Evolutionary conservation across 2,888 invertebrate species (phyloP).

Genomic region (Drosophila falleni): DNA sequence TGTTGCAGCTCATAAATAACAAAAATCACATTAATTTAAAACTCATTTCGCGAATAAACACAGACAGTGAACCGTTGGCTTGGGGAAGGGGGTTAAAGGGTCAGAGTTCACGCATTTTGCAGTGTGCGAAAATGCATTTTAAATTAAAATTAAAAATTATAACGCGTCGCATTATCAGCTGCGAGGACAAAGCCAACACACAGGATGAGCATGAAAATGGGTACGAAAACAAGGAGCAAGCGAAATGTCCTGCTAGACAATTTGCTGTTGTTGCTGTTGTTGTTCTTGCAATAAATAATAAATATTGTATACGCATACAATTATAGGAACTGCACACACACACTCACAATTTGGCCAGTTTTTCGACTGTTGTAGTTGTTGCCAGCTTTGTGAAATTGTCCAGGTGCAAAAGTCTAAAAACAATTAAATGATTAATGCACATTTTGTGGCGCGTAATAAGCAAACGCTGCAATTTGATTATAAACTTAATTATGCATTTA

Average conservation of each 20-base stretch:
- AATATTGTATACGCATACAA: conserved; percentile 78
- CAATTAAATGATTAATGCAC: conserved; percentile 77
- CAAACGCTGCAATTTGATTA: conserved; percentile 41
- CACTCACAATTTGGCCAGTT: conserved; percentile 25
- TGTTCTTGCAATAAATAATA: conserved; percentile 70
- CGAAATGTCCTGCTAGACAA: conserved; percentile 14
- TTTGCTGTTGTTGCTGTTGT: conserved; percentile 15
- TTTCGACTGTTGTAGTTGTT: conserved; percentile 8
- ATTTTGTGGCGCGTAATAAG: conserved; percentile 34
- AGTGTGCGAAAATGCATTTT: conserved; percentile 71
- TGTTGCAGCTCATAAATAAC: conserved; percentile 79
- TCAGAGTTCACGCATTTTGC: conserved; percentile 23
- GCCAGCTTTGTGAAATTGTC: conserved; percentile 48
- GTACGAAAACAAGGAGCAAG: neutral
- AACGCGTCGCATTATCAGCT: conserved; percentile 65
- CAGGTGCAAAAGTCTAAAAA: conserved; percentile 81
- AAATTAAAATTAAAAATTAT: conserved; percentile 80
- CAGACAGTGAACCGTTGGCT: conserved; percentile 38
- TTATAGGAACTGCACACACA: conserved; percentile 58
- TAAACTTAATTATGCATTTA: conserved; percentile 34
- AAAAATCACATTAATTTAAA: conserved; percentile 83
- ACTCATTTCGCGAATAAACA: conserved; percentile 72
- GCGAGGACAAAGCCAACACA: conserved; percentile 45
- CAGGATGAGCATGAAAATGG: neutral
- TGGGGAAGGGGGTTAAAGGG: too few species aligned